These are phyloP conservation scores for Onychorhynchus coronatus DNA, from an alignment of 2,113 vertebrate species.

Conservation along the genomic window DNA sequence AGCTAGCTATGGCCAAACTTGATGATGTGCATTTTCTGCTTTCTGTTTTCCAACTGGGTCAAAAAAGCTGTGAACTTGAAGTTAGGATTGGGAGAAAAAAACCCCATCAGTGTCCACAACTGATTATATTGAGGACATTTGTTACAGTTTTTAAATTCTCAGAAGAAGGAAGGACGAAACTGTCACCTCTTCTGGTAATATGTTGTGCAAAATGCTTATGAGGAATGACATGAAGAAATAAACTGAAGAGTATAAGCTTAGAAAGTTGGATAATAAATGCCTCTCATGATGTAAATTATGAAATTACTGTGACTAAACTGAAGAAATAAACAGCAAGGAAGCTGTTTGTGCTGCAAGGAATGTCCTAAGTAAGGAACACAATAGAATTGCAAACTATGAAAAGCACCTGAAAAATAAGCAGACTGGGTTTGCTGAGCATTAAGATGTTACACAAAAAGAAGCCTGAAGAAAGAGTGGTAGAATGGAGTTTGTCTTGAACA, in stretches of 20 bases:
- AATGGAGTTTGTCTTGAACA: background rate
- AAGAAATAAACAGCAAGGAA: background rate
- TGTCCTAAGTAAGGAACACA: background rate
- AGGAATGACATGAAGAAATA: background rate
- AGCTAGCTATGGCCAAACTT: background rate
- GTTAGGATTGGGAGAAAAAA: background rate
- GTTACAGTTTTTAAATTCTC: background rate
- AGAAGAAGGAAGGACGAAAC: background rate
- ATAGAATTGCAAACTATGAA: background rate
- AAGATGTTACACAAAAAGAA: background rate
- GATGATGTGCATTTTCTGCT: background rate
- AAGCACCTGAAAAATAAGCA: background rate
- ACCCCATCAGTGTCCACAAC: background rate
- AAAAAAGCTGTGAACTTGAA: background rate
- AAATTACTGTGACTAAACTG: background rate
- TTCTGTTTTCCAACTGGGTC: background rate
- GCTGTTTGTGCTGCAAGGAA: background rate
- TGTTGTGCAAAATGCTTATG: background rate
- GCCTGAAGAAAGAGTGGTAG: background rate
- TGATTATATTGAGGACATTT: background rate
- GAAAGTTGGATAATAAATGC: background rate
- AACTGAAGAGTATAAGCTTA: background rate
- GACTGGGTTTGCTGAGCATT: background rate
- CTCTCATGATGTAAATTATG: background rate
- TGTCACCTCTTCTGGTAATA: background rate